phyloP scores from a whole-genome alignment of 2,888 invertebrate genomes.

The Aelia acuminata region DNA sequence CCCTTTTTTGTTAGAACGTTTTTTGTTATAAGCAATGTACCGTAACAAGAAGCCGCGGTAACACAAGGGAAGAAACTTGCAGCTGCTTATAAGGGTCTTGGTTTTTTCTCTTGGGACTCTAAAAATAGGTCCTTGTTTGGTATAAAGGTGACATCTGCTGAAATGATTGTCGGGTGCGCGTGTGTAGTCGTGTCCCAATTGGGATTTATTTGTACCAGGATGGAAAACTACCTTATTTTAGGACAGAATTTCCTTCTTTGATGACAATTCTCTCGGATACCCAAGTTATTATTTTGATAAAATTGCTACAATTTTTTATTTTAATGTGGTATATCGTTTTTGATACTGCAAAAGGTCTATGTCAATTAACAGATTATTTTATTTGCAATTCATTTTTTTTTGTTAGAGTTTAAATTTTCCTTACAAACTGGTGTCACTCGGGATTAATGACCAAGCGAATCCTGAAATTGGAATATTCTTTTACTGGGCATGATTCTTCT shows the following conservation, averaged over 20 bases:
- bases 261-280: not conserved
- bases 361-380: too few species aligned
- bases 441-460: too few species aligned
- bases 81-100: constrained; percentile 23
- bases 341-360: too few species aligned
- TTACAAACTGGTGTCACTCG: too few species aligned
- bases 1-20: too few species aligned
- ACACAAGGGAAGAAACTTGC: constrained; percentile 11
- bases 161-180: not conserved
- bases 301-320: not conserved
- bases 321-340: not conserved
- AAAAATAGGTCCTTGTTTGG: constrained; percentile 1
- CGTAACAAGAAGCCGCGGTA: not conserved
- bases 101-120: constrained; percentile 13
- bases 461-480: too few species aligned
- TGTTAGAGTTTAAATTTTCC: too few species aligned
- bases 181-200: not conserved
- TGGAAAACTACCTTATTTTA: not conserved
- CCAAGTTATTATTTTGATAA: not conserved
- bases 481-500: too few species aligned
- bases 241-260: not conserved
- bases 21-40: not conserved
- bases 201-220: constrained; percentile 18
- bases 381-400: too few species aligned
- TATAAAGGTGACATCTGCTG: constrained; percentile 39